Evolutionary conservation across 1,140 invertebrate genomes (phyloP).

Genomic region (Caenorhabditis inopinata): DNA sequence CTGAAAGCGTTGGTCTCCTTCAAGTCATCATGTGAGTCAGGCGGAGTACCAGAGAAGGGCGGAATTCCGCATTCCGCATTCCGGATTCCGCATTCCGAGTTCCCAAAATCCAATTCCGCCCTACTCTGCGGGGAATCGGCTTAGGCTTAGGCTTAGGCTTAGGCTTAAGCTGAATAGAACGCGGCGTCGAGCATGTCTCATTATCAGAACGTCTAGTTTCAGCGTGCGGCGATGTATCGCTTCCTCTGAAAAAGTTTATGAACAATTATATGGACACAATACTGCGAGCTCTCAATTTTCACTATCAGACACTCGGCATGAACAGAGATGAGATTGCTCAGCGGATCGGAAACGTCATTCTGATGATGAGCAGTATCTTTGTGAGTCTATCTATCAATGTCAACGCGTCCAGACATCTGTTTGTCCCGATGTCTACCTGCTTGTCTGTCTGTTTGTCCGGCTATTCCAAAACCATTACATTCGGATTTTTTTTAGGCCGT

Average conservation of each 20-base stretch:
- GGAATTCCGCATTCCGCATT: too few species aligned
- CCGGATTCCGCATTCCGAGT: too few species aligned
- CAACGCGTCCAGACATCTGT: not conserved
- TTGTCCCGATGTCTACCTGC: too few species aligned
- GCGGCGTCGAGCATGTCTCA: too few species aligned
- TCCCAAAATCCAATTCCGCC: too few species aligned
- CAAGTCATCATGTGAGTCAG: conserved; percentile 43
- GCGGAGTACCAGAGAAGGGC: too few species aligned
- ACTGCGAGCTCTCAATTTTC: conserved; percentile 23
- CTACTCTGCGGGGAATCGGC: too few species aligned
- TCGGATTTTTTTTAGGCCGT: not conserved
- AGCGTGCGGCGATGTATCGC: conserved; percentile 20
- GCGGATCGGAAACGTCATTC: conserved; percentile 48
- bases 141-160: too few species aligned
- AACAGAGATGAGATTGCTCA: conserved; percentile 39
- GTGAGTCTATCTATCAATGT: conserved; percentile 36
- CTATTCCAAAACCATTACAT: too few species aligned
- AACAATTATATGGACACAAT: conserved; percentile 37
- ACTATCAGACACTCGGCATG: conserved; percentile 35
- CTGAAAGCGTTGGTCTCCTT: conserved; percentile 51
- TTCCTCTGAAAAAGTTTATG: conserved; percentile 21
- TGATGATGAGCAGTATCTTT: conserved; percentile 48
- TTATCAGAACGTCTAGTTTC: too few species aligned
- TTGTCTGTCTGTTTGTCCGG: too few species aligned
- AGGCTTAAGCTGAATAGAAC: too few species aligned